Conservation (phyloP, 2,888 invertebrate species). For the Lochmaea crataegi region DNA sequence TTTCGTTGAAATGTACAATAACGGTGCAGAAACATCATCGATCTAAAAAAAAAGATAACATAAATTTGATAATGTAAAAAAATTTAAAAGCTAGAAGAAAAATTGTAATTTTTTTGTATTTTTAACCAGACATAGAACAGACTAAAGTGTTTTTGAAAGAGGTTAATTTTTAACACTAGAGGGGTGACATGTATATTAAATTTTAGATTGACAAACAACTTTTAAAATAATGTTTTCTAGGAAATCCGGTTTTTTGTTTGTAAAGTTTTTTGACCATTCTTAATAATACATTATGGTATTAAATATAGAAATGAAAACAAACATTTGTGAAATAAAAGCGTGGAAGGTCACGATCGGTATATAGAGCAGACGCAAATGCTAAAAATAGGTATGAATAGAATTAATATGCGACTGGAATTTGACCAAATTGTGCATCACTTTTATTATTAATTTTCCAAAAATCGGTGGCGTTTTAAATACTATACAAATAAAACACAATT, state of each 20-base stretch:
- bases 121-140: no score
- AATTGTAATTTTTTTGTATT: no score
- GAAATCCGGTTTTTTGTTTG: background rate
- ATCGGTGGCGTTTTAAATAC: background rate
- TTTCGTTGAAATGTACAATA: conserved; percentile 97
- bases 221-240: background rate
- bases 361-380: conserved; percentile 13
- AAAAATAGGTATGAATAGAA: conserved; percentile 19
- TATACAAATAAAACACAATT: no score
- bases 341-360: conserved; percentile 17
- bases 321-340: background rate
- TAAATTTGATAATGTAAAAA: no score
- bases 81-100: no score
- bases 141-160: no score
- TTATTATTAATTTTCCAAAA: background rate
- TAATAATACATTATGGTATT: conserved; percentile 2
- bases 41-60: conserved; percentile 70
- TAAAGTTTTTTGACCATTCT: background rate
- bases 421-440: background rate
- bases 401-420: background rate
- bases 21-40: conserved; percentile 83
- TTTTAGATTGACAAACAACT: background rate
- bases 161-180: no score
- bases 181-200: no score
- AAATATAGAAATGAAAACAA: conserved; percentile 21